Evolutionary conservation across 2,888 invertebrate species (phyloP).

Genomic region (Myopa testacea): DNA sequence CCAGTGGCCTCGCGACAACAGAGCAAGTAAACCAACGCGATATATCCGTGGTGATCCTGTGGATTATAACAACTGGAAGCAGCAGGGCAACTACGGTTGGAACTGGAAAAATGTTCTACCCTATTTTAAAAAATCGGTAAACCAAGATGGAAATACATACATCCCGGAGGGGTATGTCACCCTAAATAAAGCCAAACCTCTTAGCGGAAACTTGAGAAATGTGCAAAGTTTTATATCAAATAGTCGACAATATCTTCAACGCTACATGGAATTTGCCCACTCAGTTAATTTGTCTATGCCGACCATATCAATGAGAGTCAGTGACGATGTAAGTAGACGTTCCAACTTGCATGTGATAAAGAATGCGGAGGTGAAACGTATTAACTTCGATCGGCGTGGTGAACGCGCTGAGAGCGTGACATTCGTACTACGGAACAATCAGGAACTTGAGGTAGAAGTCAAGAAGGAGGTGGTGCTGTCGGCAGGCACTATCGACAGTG

Average conservation of each 20-base stretch:
- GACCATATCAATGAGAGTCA: slow-evolving; percentile 65
- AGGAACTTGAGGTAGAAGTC: slow-evolving; percentile 46
- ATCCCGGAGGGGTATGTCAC: slow-evolving; percentile 60
- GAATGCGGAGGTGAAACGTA: slow-evolving; percentile 70
- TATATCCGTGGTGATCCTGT: slow-evolving; percentile 73
- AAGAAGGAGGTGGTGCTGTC: slow-evolving; percentile 56
- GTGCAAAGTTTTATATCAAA: slow-evolving; percentile 52
- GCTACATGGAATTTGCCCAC: too few relatives aligned
- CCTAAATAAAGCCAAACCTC: slow-evolving; percentile 63
- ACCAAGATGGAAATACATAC: slow-evolving; percentile 41
- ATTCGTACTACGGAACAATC: slow-evolving; percentile 69
- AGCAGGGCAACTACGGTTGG: slow-evolving; percentile 74
- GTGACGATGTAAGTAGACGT: slow-evolving; percentile 63
- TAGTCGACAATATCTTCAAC: too few relatives aligned
- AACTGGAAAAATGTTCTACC: slow-evolving; percentile 79
- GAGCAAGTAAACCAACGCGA: slow-evolving; percentile 74
- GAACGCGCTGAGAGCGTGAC: slow-evolving; percentile 69
- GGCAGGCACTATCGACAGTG: slow-evolving; percentile 54
- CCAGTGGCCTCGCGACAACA: slow-evolving; percentile 73
- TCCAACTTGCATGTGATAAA: slow-evolving; percentile 72
- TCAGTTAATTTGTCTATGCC: slow-evolving; percentile 52
- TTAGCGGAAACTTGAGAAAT: slow-evolving; percentile 40
- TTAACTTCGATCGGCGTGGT: slow-evolving; percentile 68
- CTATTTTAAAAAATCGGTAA: slow-evolving; percentile 81
- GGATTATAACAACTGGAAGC: slow-evolving; percentile 75